Evolutionary conservation across 1,140 invertebrate species (phyloP).

Genomic region (Cyphomyrmex costatus): DNA sequence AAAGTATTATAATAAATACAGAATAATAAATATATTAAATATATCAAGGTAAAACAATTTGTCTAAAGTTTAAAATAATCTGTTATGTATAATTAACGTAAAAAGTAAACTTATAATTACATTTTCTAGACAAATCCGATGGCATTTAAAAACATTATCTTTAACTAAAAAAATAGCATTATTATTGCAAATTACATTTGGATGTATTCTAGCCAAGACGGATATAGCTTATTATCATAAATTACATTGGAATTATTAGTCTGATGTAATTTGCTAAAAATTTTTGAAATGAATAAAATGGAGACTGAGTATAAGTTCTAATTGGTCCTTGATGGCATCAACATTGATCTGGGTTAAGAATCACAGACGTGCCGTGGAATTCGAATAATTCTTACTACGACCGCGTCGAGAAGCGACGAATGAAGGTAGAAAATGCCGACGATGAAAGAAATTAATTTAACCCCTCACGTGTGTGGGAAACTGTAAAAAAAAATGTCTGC

Average conservation of each 20-base stretch:
- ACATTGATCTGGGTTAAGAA: constrained; percentile 55
- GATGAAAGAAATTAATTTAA: constrained; percentile 62
- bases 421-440: background rate
- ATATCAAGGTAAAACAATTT: background rate
- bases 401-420: constrained; percentile 19
- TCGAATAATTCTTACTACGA: constrained; percentile 42
- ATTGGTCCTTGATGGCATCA: constrained; percentile 49
- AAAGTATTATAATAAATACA: background rate
- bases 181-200: background rate
- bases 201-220: too few species aligned
- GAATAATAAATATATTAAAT: too few species aligned
- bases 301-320: constrained; percentile 19
- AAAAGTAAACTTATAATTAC: background rate
- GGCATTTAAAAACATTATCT: background rate
- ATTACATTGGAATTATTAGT: background rate
- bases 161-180: background rate
- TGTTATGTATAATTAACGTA: background rate
- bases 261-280: background rate
- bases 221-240: background rate
- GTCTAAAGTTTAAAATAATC: background rate
- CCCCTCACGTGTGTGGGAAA: constrained; percentile 12
- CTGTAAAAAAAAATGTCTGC: constrained; percentile 53
- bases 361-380: constrained; percentile 39
- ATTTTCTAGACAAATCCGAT: background rate
- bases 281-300: background rate